phyloP scores from a whole-genome alignment of 2,113 vertebrate genomes.

The Ploceus nigricollis region DNA sequence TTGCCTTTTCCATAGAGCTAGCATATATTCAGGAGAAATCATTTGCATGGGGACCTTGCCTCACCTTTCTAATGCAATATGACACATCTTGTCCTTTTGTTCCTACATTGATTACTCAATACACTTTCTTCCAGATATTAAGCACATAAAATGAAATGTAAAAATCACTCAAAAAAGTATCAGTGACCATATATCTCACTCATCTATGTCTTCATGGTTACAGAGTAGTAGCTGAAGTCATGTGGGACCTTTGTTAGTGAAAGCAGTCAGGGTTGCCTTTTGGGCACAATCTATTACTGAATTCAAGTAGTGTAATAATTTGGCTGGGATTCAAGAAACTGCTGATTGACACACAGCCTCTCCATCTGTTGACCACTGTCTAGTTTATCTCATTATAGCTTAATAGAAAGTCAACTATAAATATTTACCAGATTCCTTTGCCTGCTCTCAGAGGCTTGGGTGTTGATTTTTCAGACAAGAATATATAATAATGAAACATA shows the following conservation, averaged over 20 bases:
- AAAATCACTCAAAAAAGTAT: neutral
- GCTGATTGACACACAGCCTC: neutral
- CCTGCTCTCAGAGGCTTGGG: neutral
- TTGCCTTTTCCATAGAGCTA: neutral
- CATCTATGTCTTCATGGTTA: neutral
- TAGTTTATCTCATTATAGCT: neutral
- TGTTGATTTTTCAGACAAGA: neutral
- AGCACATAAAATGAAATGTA: neutral
- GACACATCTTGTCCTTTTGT: neutral
- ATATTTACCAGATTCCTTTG: neutral
- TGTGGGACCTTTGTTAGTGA: neutral
- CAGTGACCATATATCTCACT: neutral
- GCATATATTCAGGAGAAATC: neutral
- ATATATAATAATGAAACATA: too few species aligned
- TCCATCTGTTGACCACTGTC: neutral
- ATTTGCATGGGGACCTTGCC: neutral
- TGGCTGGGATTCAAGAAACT: neutral
- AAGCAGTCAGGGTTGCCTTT: neutral
- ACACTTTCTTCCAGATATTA: neutral
- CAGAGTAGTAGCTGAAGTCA: neutral
- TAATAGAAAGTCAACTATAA: neutral
- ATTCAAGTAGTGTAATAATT: neutral
- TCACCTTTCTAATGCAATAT: neutral
- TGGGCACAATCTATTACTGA: neutral
- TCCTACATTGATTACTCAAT: neutral